Percentiles rank a stretch among this genome's conserved stretches.
These are phyloP conservation scores for Glaucomys volans DNA, from an alignment of 2,113 vertebrate genomes.

Conservation along the genomic window DNA sequence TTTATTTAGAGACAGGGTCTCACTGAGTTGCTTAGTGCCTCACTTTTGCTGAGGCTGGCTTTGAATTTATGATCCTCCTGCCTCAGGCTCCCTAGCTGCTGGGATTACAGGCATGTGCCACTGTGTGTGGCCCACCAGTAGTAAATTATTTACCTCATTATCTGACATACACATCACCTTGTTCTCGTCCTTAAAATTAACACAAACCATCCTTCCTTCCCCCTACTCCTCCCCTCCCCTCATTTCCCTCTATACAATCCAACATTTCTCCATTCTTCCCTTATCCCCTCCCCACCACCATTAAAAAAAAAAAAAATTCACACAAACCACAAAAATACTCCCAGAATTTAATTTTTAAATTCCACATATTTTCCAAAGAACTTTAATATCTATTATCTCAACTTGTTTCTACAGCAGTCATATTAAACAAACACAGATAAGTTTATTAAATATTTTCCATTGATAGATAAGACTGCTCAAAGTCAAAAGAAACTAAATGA, in stretches of 20 bases:
- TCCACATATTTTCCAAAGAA: background rate
- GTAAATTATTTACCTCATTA: background rate
- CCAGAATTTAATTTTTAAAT: constrained; percentile 19
- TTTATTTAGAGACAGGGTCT: no score
- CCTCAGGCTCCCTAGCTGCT: no score
- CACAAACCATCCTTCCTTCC: background rate
- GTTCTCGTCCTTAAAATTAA: background rate
- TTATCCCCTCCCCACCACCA: no score
- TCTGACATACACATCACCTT: background rate
- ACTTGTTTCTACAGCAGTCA: constrained; percentile 7
- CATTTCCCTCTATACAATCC: no score
- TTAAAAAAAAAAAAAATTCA: no score
- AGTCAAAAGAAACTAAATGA: constrained; percentile 61
- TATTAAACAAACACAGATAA: constrained; percentile 65
- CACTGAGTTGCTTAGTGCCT: no score
- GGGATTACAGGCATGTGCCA: no score
- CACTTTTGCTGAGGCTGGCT: no score
- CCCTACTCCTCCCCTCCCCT: no score
- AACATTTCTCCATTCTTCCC: no score
- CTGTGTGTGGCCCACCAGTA: no score
- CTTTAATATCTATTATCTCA: background rate
- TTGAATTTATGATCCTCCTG: no score
- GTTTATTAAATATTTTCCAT: constrained; percentile 55
- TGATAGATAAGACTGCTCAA: constrained; percentile 58
- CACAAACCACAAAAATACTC: background rate